Evolutionary conservation across 2,797 vertebrate genomes (phyloP).

Genomic region (Kryptopterus vitreolus): DNA sequence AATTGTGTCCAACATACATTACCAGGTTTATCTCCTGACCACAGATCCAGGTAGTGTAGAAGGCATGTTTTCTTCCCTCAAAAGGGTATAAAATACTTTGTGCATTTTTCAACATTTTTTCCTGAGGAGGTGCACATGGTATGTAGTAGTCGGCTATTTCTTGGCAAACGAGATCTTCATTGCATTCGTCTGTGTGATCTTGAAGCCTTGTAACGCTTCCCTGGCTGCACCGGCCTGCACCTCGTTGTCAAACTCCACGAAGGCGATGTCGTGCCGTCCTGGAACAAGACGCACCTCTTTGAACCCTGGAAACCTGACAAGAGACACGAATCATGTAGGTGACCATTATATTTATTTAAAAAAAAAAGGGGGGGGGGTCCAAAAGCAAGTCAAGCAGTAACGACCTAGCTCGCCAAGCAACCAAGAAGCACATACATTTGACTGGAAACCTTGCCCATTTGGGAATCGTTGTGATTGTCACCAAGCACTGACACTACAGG

Average conservation of each 20-base stretch:
- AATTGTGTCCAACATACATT: background rate
- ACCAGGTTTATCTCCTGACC: constrained; percentile 4
- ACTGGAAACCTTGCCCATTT: no score
- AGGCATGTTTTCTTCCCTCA: background rate
- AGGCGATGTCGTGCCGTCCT: constrained; percentile 90
- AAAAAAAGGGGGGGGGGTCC: no score
- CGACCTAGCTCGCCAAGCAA: no score
- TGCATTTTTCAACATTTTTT: no score
- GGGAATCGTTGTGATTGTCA: no score
- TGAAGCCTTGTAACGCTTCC: constrained; percentile 90
- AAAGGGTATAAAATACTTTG: background rate
- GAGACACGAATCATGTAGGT: background rate
- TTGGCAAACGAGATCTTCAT: constrained; percentile 98
- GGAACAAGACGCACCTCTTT: constrained; percentile 94
- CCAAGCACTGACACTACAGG: no score
- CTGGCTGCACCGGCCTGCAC: constrained; percentile 88
- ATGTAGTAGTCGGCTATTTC: constrained; percentile 71
- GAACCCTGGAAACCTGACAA: constrained; percentile 83
- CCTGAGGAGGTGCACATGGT: background rate
- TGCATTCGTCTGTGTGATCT: constrained; percentile 91
- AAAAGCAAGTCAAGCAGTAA: no score
- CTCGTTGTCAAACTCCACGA: constrained; percentile 94
- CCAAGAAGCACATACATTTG: no score
- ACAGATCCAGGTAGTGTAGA: background rate
- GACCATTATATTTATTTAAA: background rate